These are phyloP conservation scores for Drosophila monieri DNA, from an alignment of 2,888 invertebrate species.

Conservation along the genomic window DNA sequence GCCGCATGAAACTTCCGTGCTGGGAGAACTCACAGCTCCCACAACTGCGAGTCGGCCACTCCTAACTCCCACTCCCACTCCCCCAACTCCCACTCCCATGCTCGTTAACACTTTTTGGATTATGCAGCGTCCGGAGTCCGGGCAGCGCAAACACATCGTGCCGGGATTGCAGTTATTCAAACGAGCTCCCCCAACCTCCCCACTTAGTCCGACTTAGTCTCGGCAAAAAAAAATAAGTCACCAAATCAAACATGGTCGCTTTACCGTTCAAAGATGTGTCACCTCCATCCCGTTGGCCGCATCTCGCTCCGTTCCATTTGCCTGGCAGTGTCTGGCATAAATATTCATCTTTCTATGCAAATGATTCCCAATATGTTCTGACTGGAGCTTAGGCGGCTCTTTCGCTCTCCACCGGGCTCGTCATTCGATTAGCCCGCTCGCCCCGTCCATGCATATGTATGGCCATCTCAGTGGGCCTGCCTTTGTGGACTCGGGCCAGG, in stretches of 20 bases:
- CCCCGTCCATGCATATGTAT: not conserved
- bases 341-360: slow-evolving; percentile 75
- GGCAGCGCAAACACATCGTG: slow-evolving; percentile 18
- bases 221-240: not conserved
- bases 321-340: slow-evolving; percentile 55
- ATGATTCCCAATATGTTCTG: slow-evolving; percentile 54
- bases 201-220: not conserved
- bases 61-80: not conserved
- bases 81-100: slow-evolving; percentile 11
- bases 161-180: slow-evolving; percentile 18
- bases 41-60: not conserved
- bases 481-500: slow-evolving; percentile 11
- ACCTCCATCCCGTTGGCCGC: slow-evolving; percentile 1
- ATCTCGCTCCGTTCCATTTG: slow-evolving; percentile 36
- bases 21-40: slow-evolving; percentile 20
- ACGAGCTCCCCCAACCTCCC: slow-evolving; percentile 1
- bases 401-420: slow-evolving; percentile 1
- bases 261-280: slow-evolving; percentile 41
- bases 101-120: slow-evolving; percentile 67
- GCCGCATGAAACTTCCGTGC: slow-evolving; percentile 61
- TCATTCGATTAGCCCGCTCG: slow-evolving; percentile 39
- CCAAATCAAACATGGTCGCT: slow-evolving; percentile 32
- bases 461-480: not conserved
- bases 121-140: slow-evolving; percentile 53
- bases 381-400: slow-evolving; percentile 28